Evolutionary conservation across 1,140 invertebrate species (phyloP).

Genomic region (Holotrichia oblita): DNA sequence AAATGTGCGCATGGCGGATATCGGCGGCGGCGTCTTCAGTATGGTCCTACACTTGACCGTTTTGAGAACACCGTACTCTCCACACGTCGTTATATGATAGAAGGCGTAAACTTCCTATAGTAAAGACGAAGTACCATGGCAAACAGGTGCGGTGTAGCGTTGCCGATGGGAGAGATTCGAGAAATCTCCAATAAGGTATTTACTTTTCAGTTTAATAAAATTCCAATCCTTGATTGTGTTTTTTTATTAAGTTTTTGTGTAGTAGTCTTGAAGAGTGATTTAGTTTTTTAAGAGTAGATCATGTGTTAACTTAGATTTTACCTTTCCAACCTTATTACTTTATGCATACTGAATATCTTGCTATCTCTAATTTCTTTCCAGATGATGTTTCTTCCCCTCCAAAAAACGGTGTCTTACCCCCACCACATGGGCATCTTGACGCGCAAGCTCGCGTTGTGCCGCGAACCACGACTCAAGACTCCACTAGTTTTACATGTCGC

Average conservation of each 20-base stretch:
- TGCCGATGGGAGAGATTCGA: neutral
- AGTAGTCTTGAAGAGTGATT: neutral
- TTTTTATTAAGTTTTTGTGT: neutral
- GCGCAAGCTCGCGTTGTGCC: conserved; percentile 42
- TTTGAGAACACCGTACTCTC: neutral
- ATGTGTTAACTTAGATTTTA: neutral
- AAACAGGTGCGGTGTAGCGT: neutral
- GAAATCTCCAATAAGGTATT: neutral
- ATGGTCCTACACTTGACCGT: conserved; percentile 20
- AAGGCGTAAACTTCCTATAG: neutral
- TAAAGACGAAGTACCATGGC: neutral
- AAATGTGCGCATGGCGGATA: conserved; percentile 46
- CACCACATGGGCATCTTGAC: conserved; percentile 44
- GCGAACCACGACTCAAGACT: conserved; percentile 40
- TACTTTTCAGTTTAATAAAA: neutral
- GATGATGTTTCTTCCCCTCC: conserved; percentile 43
- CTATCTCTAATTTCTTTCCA: conserved; percentile 42
- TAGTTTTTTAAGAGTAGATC: neutral
- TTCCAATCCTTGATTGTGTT: neutral
- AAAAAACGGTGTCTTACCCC: conserved; percentile 42
- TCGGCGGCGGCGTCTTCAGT: conserved; percentile 42
- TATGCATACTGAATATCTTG: conserved; percentile 18
- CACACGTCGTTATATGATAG: neutral
- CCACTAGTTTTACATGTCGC: conserved; percentile 38
- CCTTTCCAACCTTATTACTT: neutral